These are phyloP conservation scores for Meriones psammophilus DNA, from an alignment of 2,797 vertebrate species.

Conservation along the genomic window DNA sequence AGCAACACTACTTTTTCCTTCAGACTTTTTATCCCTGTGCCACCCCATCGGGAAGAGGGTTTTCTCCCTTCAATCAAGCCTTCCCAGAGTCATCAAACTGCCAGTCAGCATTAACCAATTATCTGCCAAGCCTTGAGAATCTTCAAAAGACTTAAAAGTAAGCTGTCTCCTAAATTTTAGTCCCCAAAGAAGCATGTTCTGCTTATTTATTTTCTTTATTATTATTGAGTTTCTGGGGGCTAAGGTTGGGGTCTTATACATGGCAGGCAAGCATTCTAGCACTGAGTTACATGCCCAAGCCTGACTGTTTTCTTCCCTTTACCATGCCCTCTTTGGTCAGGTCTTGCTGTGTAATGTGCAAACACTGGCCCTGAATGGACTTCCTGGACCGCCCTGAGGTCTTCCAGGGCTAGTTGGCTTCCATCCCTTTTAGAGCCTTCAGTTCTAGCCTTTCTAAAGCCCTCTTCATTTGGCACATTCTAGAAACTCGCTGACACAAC, in stretches of 20 bases:
- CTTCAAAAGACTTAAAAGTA: neutral
- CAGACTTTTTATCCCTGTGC: too few relatives aligned
- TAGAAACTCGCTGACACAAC: neutral
- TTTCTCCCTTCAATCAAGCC: neutral
- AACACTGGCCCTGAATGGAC: neutral
- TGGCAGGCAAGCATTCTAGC: neutral
- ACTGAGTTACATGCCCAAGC: neutral
- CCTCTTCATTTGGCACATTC: neutral
- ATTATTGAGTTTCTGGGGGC: neutral
- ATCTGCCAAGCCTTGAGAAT: conserved; percentile 6
- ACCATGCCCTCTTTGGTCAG: neutral
- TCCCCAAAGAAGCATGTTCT: neutral
- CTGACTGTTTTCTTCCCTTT: neutral
- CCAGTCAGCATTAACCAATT: neutral
- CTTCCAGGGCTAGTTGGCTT: neutral
- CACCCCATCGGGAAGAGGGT: neutral
- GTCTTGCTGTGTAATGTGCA: neutral
- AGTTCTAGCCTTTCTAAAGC: neutral
- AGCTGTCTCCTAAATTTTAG: conserved; percentile 10
- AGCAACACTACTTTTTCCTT: too few relatives aligned
- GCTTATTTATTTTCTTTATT: neutral
- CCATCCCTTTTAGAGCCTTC: neutral
- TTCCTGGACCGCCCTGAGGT: neutral
- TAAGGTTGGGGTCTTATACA: neutral
- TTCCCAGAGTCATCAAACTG: neutral